phyloP scores from a whole-genome alignment of 1,140 invertebrate genomes.

The Brachionus koreanus region DNA sequence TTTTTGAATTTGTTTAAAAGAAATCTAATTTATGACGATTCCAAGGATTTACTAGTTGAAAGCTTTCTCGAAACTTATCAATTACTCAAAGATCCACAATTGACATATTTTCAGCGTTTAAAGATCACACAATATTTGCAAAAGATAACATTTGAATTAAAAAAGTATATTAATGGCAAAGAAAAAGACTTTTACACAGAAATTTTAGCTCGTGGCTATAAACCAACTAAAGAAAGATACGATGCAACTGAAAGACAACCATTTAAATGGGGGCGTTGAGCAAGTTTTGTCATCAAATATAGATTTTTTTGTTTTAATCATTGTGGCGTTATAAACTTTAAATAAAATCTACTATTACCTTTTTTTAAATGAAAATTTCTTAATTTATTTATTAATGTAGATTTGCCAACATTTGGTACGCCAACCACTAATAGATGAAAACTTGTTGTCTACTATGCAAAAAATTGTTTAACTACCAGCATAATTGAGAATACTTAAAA shows the following conservation, averaged over 20 bases:
- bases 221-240: not conserved
- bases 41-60: not conserved
- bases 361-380: conserved; percentile 44
- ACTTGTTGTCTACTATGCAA: not conserved
- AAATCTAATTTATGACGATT: not conserved
- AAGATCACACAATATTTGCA: not conserved
- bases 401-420: conserved; percentile 45
- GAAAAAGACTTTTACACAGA: not conserved
- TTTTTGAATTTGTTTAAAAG: not conserved
- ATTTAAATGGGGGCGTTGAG: not conserved
- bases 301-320: not conserved
- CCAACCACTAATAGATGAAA: conserved; percentile 35
- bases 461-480: not conserved
- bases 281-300: too few species aligned
- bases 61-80: not conserved
- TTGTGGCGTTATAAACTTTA: not conserved
- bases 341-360: not conserved
- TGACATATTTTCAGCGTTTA: not conserved
- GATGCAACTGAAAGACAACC: not conserved
- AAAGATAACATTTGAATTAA: not conserved
- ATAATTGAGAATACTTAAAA: not conserved
- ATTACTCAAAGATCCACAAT: conserved; percentile 7
- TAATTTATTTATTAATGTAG: conserved; percentile 40
- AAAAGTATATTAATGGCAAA: not conserved
- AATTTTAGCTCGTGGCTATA: not conserved